These are phyloP conservation scores for Lomographa bimaculata DNA, from an alignment of 2,888 invertebrate genomes.

Conservation along the genomic window DNA sequence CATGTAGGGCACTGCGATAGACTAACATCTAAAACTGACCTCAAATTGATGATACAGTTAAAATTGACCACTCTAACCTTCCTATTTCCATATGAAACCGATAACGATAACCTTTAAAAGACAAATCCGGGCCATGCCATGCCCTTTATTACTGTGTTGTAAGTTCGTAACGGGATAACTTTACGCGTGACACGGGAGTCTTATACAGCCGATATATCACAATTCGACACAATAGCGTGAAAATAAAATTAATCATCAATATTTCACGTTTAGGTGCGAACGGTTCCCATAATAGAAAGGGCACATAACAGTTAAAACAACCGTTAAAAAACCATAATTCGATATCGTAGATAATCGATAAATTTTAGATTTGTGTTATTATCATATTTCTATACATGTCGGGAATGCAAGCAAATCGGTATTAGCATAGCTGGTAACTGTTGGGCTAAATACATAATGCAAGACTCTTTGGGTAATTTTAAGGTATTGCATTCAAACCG, in stretches of 20 bases:
- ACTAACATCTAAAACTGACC: no score
- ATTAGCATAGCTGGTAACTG: slow-evolving; percentile 63
- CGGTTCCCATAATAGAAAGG: slow-evolving; percentile 26
- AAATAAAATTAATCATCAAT: slow-evolving; percentile 27
- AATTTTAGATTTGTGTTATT: slow-evolving; percentile 24
- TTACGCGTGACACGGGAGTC: slow-evolving; percentile 10
- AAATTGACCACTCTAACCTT: no score
- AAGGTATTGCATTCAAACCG: slow-evolving; percentile 33
- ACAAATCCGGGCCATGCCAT: slow-evolving; percentile 11
- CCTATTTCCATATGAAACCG: slow-evolving; percentile 14
- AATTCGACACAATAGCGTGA: slow-evolving; percentile 17
- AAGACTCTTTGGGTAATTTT: slow-evolving; percentile 40
- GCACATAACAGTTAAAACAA: slow-evolving; percentile 30
- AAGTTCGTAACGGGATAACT: no score
- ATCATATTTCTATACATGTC: slow-evolving; percentile 30
- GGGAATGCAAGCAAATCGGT: slow-evolving; percentile 33
- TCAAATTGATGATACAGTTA: no score
- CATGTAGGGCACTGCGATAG: no score
- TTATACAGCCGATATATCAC: slow-evolving; percentile 4
- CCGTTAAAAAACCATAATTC: slow-evolving; percentile 28
- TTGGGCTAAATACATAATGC: slow-evolving; percentile 61
- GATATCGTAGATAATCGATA: slow-evolving; percentile 21
- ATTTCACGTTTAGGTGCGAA: slow-evolving; percentile 24
- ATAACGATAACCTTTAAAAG: slow-evolving; percentile 11
- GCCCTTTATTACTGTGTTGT: slow-evolving; percentile 6